Percentiles rank a stretch among this genome's conserved stretches.
Evolutionary conservation across 64 coral and sea anemone species (phyloP).

Genomic region (Dendronephthya gigantea): DNA sequence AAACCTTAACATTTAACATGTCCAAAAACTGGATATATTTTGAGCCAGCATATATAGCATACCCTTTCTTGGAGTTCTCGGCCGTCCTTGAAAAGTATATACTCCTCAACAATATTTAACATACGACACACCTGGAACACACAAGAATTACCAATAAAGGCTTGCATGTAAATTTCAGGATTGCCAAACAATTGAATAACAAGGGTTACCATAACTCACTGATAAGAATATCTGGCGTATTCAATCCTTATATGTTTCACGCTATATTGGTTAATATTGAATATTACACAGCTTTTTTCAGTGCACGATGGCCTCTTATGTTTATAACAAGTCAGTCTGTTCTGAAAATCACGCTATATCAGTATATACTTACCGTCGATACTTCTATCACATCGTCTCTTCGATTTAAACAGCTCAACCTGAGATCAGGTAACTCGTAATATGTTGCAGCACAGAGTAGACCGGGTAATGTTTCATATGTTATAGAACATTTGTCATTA

Average conservation of each 20-base stretch:
- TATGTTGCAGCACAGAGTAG: slow-evolving; percentile 16
- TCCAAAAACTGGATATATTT: too few relatives aligned
- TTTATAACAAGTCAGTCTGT: too few relatives aligned
- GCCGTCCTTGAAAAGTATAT: not conserved
- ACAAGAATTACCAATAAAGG: not conserved
- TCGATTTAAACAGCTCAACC: not conserved
- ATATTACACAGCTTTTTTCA: too few relatives aligned
- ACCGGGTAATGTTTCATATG: slow-evolving; percentile 7
- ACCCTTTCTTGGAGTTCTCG: slow-evolving; percentile 5
- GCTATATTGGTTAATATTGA: too few relatives aligned
- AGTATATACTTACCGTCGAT: not conserved
- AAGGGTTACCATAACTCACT: too few relatives aligned
- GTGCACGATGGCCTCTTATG: too few relatives aligned
- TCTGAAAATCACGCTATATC: too few relatives aligned
- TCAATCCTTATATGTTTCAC: too few relatives aligned
- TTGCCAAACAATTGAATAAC: not conserved
- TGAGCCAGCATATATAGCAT: not conserved
- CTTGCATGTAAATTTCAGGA: not conserved
- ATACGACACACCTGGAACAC: not conserved
- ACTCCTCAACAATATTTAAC: slow-evolving; percentile 9
- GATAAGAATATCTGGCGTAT: too few relatives aligned
- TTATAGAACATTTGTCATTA: slow-evolving; percentile 7
- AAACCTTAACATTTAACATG: too few relatives aligned
- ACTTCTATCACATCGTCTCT: not conserved
- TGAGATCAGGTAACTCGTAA: not conserved